Percentiles rank a stretch among this genome's conserved stretches.
These are phyloP conservation scores for Xyliphius kryptos DNA, from an alignment of 2,113 vertebrate genomes.

Conservation along the genomic window DNA sequence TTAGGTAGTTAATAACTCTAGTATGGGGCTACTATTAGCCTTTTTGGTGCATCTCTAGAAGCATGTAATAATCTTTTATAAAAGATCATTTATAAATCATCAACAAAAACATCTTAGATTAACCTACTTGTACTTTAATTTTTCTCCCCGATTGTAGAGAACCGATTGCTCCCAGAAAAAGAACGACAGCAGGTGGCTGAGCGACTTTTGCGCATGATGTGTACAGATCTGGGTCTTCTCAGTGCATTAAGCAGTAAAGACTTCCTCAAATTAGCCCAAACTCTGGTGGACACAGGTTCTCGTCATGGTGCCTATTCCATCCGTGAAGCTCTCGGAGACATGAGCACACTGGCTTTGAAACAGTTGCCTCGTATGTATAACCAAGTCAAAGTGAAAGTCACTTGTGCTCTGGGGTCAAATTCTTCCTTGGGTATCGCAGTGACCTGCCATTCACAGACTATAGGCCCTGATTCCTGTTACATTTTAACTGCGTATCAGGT, in stretches of 20 bases:
- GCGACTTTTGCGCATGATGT: slow-evolving; percentile 89
- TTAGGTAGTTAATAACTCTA: no score
- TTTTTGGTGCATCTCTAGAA: no score
- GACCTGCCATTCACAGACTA: slow-evolving; percentile 88
- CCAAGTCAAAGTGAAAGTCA: slow-evolving; percentile 98
- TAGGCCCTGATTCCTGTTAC: slow-evolving; percentile 85
- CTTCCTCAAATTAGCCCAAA: slow-evolving; percentile 94
- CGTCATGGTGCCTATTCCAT: slow-evolving; percentile 92
- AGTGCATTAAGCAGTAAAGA: slow-evolving; percentile 88
- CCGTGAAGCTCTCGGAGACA: slow-evolving; percentile 88
- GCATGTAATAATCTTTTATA: no score
- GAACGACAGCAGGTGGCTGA: slow-evolving; percentile 95
- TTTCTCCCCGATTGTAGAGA: slow-evolving; percentile 57
- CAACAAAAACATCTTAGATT: no score
- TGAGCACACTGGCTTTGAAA: slow-evolving; percentile 87
- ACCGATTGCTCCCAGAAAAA: slow-evolving; percentile 86
- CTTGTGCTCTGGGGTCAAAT: slow-evolving; percentile 89
- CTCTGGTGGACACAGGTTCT: slow-evolving; percentile 89
- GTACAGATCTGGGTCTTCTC: slow-evolving; percentile 83
- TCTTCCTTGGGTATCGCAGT: slow-evolving; percentile 90
- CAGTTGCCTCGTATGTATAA: slow-evolving; percentile 98
- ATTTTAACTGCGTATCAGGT: slow-evolving; percentile 91
- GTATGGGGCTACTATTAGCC: no score
- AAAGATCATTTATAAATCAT: no score
- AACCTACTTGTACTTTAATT: slow-evolving; percentile 2